Evolutionary conservation across 2,888 invertebrate species (phyloP), one percentile per base, ranked within the genome.

Genomic region (Siphlonurus alternatus): DNA sequence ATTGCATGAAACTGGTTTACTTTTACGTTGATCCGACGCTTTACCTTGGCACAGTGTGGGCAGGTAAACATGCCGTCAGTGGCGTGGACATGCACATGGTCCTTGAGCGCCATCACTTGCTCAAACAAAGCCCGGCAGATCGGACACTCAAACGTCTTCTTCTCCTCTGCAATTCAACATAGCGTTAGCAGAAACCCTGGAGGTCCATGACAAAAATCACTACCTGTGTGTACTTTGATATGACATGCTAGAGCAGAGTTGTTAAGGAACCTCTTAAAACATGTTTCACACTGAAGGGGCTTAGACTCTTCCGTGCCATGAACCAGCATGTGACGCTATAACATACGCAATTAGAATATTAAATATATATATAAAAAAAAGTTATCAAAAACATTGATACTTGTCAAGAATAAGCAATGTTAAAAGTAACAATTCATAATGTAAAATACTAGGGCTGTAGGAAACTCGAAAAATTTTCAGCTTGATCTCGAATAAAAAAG

Each of bases 171-270:
- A 63, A 65, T 53, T 10, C 53, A 53, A 53, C 18, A 18, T 53
- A 15, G 18, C 18, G 18, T 53, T 10, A 53, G 15, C 53, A 53
- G 10, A 15, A 15, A 53, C 53, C 18, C 15, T 18, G 18, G 10
- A 53, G 18, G 10, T 53, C 53, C 10, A 2, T 5, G 5, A 19
- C 19, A 54, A 19, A 54, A 54, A 54, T 53, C 69, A 71, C 70
- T 72, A 80, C 80, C 77, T 71, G 76, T 75, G 71, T 88, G 88
- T 2, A 82, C 83, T 75, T 87, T 87, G 65, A 84, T 73, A 73
- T 89, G 88, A 69, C 86, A 85, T 1, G 84, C 80, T 23, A 88
- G 75, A 2, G 88, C 87, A 0, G 87, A 84, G 71, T 85, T 85
- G 69, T 84, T 88, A 71, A 87, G 78, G 73, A 88, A 87, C 63